phyloP scores from a whole-genome alignment of 2,113 vertebrate species.

The Psittacula cyanocephala region DNA sequence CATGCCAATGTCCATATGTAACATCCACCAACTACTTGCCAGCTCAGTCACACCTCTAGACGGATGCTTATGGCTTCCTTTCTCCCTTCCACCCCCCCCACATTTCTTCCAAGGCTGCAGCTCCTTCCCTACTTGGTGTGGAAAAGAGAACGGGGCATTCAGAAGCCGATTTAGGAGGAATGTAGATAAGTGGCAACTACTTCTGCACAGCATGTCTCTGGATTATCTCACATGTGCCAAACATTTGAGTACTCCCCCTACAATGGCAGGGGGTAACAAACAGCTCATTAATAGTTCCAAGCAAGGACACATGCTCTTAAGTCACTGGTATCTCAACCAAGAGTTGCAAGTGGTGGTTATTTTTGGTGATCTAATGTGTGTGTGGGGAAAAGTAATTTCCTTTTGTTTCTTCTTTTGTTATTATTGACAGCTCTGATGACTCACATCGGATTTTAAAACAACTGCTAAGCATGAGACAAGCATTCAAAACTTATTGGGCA shows the following conservation, averaged over 20 bases:
- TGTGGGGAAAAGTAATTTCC: not conserved
- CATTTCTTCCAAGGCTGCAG: slow-evolving; percentile 3
- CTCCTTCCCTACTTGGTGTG: slow-evolving; percentile 65
- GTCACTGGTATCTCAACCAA: slow-evolving; percentile 8
- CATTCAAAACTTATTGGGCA: not conserved
- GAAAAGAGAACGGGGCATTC: slow-evolving; percentile 17
- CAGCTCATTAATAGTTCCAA: slow-evolving; percentile 41
- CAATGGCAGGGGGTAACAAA: slow-evolving; percentile 12
- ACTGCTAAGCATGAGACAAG: not conserved
- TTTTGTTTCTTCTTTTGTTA: not conserved
- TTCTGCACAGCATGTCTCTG: slow-evolving; percentile 39
- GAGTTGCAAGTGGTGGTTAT: not conserved
- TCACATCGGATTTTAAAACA: not conserved
- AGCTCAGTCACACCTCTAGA: not conserved
- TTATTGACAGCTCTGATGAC: not conserved
- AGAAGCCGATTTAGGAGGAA: slow-evolving; percentile 57
- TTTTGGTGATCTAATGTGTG: not conserved
- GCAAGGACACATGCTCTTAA: slow-evolving; percentile 6
- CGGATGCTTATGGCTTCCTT: not conserved
- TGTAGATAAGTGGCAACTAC: slow-evolving; percentile 57
- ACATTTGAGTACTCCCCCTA: not conserved
- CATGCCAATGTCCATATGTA: not conserved
- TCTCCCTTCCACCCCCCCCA: not conserved
- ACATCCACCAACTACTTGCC: not conserved
- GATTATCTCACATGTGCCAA: slow-evolving; percentile 55